Percentiles rank a stretch among this genome's conserved stretches.
phyloP scores from a whole-genome alignment of 2,113 vertebrate species.

The Xiphorhynchus elegans region DNA sequence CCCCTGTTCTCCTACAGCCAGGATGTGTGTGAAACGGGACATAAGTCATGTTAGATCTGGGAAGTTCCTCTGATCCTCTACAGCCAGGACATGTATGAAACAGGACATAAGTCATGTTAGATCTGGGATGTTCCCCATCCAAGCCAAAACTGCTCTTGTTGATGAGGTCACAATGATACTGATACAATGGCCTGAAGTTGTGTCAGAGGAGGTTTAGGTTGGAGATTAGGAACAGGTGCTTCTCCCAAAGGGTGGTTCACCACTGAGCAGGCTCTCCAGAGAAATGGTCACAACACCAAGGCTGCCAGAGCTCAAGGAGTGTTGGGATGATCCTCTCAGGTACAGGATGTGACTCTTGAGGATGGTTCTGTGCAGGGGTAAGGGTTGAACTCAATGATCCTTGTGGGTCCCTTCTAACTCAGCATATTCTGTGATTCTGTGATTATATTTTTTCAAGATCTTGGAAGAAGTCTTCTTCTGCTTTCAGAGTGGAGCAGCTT shows the following conservation, averaged over 20 bases:
- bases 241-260: background rate
- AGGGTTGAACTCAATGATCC: background rate
- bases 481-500: background rate
- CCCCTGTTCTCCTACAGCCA: background rate
- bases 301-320: background rate
- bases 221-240: background rate
- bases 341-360: background rate
- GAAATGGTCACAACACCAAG: background rate
- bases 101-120: accelerated
- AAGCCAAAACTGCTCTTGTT: background rate
- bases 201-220: background rate
- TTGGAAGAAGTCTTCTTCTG: background rate
- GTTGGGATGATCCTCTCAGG: background rate
- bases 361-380: background rate
- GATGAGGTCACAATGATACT: background rate
- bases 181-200: background rate
- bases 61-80: accelerated
- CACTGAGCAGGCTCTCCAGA: background rate
- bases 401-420: background rate
- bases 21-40: background rate
- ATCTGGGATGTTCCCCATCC: background rate
- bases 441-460: background rate
- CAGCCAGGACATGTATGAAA: background rate
- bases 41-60: background rate
- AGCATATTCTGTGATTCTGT: background rate